Percentiles rank a stretch among this genome's conserved stretches.
Evolutionary conservation across 2,797 vertebrate species (phyloP).

Genomic region (Pempheris klunzingeri): DNA sequence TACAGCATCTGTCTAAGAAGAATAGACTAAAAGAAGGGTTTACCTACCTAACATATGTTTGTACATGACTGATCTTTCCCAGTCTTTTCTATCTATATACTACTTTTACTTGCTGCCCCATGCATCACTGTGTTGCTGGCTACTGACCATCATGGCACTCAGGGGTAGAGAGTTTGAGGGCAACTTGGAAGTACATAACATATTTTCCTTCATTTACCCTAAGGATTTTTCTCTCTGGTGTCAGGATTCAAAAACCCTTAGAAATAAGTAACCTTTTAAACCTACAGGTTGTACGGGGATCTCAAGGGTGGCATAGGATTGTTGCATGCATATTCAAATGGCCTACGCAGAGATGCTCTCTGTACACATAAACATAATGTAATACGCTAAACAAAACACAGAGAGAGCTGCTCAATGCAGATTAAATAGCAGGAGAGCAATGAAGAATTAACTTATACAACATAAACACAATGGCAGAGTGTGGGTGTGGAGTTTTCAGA

Average conservation of each 20-base stretch:
- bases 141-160: neutral
- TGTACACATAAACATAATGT: neutral
- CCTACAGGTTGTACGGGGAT: neutral
- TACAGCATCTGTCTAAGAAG: neutral
- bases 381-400: too few species aligned
- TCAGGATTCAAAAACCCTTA: neutral
- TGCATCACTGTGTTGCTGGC: neutral
- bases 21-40: too few species aligned
- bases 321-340: slow-evolving; percentile 10
- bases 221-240: too few species aligned
- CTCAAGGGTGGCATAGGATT: neutral
- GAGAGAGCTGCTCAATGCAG: slow-evolving; percentile 32
- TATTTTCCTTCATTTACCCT: neutral
- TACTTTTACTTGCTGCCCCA: neutral
- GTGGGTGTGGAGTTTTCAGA: slow-evolving; percentile 66
- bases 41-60: too few species aligned
- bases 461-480: slow-evolving; percentile 44
- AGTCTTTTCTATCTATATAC: slow-evolving; percentile 5
- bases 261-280: neutral
- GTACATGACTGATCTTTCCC: neutral
- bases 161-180: slow-evolving; percentile 13
- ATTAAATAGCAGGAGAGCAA: slow-evolving; percentile 47
- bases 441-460: slow-evolving; percentile 40
- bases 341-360: neutral
- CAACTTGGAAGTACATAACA: neutral